Percentiles rank a stretch among this genome's conserved stretches.
Evolutionary conservation across 2,888 invertebrate genomes (phyloP).

Genomic region (Taenaris catops): DNA sequence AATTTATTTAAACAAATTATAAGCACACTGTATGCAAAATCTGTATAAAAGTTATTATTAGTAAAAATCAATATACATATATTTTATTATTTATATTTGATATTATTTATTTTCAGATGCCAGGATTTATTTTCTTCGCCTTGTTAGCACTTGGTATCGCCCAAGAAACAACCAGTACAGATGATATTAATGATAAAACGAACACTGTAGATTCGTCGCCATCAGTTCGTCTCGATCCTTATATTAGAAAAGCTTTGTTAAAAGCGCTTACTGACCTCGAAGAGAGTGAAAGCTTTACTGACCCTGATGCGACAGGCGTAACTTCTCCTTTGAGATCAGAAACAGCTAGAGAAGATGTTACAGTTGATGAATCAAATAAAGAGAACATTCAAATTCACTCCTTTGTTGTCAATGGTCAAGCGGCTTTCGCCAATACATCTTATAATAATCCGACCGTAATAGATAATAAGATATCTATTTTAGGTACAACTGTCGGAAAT

Average conservation of each 20-base stretch:
- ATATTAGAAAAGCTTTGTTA: conserved; percentile 86
- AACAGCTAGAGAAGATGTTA: conserved; percentile 11
- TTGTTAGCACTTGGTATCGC: conserved; percentile 42
- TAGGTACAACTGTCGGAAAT: conserved; percentile 65
- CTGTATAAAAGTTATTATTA: too few relatives aligned
- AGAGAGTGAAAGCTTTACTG: conserved; percentile 72
- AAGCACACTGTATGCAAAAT: too few relatives aligned
- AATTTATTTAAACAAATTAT: too few relatives aligned
- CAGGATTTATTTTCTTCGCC: conserved; percentile 43
- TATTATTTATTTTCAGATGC: conserved; percentile 47
- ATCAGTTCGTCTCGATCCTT: conserved; percentile 84
- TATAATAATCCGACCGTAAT: conserved; percentile 48
- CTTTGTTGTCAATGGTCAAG: conserved; percentile 70
- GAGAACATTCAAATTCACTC: conserved; percentile 76
- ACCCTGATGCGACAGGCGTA: conserved; percentile 48
- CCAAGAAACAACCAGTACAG: conserved; percentile 44
- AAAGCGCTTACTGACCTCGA: conserved; percentile 89
- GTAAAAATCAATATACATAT: not conserved
- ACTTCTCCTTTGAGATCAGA: conserved; percentile 49
- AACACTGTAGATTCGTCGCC: conserved; percentile 69
- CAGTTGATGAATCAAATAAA: conserved; percentile 29
- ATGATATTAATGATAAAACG: conserved; percentile 47
- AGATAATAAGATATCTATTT: conserved; percentile 61
- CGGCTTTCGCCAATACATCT: conserved; percentile 53
- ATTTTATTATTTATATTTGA: conserved; percentile 11